These are phyloP conservation scores for Lomographa bimaculata DNA, from an alignment of 2,888 invertebrate species.

Conservation along the genomic window DNA sequence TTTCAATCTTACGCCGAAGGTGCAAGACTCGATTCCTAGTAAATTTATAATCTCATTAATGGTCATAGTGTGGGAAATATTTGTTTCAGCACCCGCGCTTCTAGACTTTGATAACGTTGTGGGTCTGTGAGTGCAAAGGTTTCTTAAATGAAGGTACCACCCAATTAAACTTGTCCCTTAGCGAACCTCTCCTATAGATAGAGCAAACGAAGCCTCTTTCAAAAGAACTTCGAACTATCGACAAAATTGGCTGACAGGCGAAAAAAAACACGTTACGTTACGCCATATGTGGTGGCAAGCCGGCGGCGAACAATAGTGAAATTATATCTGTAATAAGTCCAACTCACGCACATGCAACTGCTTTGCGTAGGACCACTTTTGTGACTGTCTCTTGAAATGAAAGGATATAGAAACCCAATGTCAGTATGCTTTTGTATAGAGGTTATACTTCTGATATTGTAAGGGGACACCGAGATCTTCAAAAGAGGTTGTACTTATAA, in stretches of 20 bases:
- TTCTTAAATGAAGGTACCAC: too few species aligned
- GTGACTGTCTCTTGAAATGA: conserved; percentile 21
- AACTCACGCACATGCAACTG: conserved; percentile 78
- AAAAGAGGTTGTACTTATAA: too few species aligned
- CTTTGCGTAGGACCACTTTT: conserved; percentile 41
- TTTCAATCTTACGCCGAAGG: too few species aligned
- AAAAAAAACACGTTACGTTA: conserved; percentile 67
- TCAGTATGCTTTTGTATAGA: neutral
- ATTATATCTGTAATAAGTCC: conserved; percentile 80
- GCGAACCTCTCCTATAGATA: conserved; percentile 2
- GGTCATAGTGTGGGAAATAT: too few species aligned
- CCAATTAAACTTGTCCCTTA: too few species aligned
- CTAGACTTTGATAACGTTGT: too few species aligned
- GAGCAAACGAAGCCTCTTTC: conserved; percentile 20
- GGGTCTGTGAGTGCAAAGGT: too few species aligned
- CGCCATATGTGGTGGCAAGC: conserved; percentile 77
- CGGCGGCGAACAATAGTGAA: conserved; percentile 78
- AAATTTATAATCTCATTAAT: too few species aligned
- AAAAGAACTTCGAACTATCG: conserved; percentile 61
- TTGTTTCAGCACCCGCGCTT: too few species aligned
- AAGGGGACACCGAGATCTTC: too few species aligned
- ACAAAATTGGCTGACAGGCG: conserved; percentile 64
- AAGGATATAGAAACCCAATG: conserved; percentile 8
- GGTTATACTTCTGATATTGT: too few species aligned
- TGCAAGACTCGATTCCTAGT: too few species aligned